Base-by-base conservation (phyloP, 64 coral and sea anemone species). In the Trachythela sp. region DNA sequence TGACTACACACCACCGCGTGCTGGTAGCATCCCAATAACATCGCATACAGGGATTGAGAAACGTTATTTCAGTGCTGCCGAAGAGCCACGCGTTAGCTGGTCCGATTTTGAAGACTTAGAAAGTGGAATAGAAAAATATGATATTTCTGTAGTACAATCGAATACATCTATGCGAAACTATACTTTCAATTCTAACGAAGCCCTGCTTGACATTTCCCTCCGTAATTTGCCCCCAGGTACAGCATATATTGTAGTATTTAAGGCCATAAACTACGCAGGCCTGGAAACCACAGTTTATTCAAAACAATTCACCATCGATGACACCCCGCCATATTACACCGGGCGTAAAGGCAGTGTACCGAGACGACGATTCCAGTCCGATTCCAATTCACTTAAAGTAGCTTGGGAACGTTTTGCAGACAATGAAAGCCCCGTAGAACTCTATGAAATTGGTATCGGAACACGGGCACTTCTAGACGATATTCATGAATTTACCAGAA, bases 1-100 rank as follows among this genome's bases (percentile, higher is more conserved):
- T 89, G 95, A 97, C 29, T 85, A 34, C 32, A 89, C 93, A 33
- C 85, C 93, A 20, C 95, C 95, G 4, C 42, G 27, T 41, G 50
- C 67, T 48, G 95, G 93, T 18, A 88, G 24, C 34, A 86, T 97
- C 1, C 48, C 83, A 8, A 76, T 97, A 91, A 93, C 56, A 17
- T 36, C 33, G 9, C 30, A 36, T 24, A 85, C 31, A 2, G 20
- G 29, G 27, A 48, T 35, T 38, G 22, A 77, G 40, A 90, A 22
- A 84, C 52, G 20, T 30, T 85, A 40, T 80, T 22, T 32, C 84
- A 70, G 26, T 84, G 20, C 41, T 68, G 18, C 67, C 58, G 32
- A 36, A 42, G 22, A 37, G 4, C 34, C 67, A 33, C 26, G 26
- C 34, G 8, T 93, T 27, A 56, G 27, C 31, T 59, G 22, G 48